Conservation (phyloP, 2,113 vertebrate genomes). For the Dissostichus mawsoni region DNA sequence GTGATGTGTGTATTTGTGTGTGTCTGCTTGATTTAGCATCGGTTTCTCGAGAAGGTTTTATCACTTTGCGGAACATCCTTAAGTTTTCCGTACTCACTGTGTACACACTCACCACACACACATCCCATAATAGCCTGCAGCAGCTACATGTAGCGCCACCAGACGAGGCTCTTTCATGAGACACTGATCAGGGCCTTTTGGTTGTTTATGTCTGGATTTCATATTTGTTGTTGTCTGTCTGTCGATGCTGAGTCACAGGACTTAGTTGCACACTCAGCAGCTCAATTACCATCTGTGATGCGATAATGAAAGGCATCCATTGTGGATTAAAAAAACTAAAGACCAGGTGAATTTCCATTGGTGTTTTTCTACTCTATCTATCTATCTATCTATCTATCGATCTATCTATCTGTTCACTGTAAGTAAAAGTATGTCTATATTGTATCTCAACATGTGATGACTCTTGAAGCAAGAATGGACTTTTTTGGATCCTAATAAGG, state of each 20-base stretch:
- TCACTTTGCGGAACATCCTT: conserved; percentile 9
- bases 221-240: background rate
- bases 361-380: background rate
- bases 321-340: background rate
- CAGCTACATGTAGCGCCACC: background rate
- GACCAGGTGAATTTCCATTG: background rate
- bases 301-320: background rate
- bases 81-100: background rate
- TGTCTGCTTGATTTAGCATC: background rate
- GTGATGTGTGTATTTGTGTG: conserved; percentile 22
- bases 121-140: too few relatives aligned
- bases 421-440: too few relatives aligned
- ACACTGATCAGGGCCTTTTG: conserved; percentile 7
- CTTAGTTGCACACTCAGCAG: background rate
- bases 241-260: background rate
- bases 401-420: too few relatives aligned
- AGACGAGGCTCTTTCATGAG: conserved; percentile 2
- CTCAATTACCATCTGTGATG: background rate
- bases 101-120: background rate
- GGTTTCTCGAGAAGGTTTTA: background rate
- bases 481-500: too few relatives aligned
- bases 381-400: too few relatives aligned
- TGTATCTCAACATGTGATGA: too few relatives aligned
- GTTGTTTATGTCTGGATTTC: background rate
- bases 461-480: too few relatives aligned